Conservation (phyloP, 2,888 invertebrate species). For the Pollenia amentaria region DNA sequence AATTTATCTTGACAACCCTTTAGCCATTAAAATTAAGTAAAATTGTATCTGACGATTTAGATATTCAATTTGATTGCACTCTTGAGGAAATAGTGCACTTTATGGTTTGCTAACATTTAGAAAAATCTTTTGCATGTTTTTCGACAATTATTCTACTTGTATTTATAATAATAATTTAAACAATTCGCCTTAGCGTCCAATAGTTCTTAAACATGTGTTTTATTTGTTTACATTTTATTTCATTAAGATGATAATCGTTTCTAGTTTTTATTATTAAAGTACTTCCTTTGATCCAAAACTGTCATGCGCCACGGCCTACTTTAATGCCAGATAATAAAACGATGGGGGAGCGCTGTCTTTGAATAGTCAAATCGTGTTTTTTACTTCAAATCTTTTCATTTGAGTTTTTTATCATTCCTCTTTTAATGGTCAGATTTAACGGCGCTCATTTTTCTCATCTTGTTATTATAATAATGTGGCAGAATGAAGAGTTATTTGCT, state of each 20-base stretch:
- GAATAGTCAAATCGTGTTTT: slow-evolving; percentile 33
- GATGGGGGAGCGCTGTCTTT: slow-evolving; percentile 34
- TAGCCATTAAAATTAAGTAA: no score
- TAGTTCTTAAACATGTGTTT: not conserved
- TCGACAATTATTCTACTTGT: no score
- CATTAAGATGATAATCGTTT: slow-evolving; percentile 40
- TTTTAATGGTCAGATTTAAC: not conserved
- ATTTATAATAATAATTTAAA: no score
- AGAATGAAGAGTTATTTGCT: slow-evolving; percentile 60
- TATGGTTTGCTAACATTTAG: no score
- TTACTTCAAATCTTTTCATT: slow-evolving; percentile 18
- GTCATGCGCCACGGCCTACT: slow-evolving; percentile 61
- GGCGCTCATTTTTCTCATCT: not conserved
- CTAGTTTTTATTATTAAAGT: slow-evolving; percentile 47
- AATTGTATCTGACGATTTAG: no score
- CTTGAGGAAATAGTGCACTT: no score
- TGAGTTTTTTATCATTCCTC: not conserved
- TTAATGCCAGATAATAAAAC: slow-evolving; percentile 6
- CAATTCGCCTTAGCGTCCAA: not conserved
- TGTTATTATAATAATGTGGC: slow-evolving; percentile 45
- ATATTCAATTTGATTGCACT: no score
- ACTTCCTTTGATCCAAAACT: slow-evolving; percentile 75
- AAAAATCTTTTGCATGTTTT: no score
- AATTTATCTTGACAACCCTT: no score
- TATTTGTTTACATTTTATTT: not conserved